Percentiles rank a stretch among this genome's conserved stretches.
Conservation (phyloP, 2,113 vertebrate species). For the Notothenia coriiceps region DNA sequence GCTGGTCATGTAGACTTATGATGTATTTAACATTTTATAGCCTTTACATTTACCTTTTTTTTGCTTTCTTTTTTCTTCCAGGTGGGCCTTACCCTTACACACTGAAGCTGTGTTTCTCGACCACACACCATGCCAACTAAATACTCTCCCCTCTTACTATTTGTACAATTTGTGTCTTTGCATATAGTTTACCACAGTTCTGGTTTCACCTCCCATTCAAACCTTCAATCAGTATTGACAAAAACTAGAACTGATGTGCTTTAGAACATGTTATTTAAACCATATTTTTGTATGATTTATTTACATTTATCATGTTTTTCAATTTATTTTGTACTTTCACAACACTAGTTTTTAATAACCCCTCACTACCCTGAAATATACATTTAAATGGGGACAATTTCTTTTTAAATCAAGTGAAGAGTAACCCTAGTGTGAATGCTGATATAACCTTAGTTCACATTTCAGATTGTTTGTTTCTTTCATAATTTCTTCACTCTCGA, state of each 20-base stretch:
- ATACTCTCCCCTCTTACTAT: slow-evolving; percentile 13
- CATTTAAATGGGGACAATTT: slow-evolving; percentile 13
- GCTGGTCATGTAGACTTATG: neutral
- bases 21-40: neutral
- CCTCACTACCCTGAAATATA: slow-evolving; percentile 19
- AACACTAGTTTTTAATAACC: slow-evolving; percentile 42
- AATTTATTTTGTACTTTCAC: slow-evolving; percentile 58
- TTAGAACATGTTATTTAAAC: slow-evolving; percentile 56
- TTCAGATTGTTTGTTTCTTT: slow-evolving; percentile 4
- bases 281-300: slow-evolving; percentile 60
- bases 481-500: neutral
- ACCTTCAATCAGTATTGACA: slow-evolving; percentile 43
- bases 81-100: slow-evolving; percentile 94
- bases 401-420: slow-evolving; percentile 64
- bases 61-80: slow-evolving; percentile 50
- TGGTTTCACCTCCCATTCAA: slow-evolving; percentile 44
- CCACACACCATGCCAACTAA: slow-evolving; percentile 92
- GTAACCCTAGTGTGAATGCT: slow-evolving; percentile 25
- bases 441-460: slow-evolving; percentile 21
- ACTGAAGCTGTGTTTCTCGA: slow-evolving; percentile 95
- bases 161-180: slow-evolving; percentile 61
- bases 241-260: slow-evolving; percentile 54
- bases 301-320: slow-evolving; percentile 44
- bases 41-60: slow-evolving; percentile 4
- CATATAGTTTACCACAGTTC: slow-evolving; percentile 42